Evolutionary conservation across 2,113 vertebrate species (phyloP), one percentile per base, ranked within the genome.

Genomic region (Serinus canaria): DNA sequence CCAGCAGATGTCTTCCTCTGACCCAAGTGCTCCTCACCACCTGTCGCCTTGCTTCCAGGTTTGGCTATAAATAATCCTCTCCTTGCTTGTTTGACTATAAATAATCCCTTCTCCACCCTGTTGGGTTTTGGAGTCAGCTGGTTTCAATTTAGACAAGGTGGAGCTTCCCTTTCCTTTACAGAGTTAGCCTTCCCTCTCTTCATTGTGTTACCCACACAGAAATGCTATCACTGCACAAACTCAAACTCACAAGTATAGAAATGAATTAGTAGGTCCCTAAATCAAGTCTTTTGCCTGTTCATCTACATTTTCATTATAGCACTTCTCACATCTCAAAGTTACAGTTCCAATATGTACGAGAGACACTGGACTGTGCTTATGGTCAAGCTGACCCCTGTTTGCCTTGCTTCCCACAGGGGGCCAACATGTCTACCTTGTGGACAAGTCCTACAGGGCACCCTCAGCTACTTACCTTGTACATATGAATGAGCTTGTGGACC

Each of bases 11-110:
- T 83, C 85, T 95, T 92, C 59, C 25, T 50, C 89, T 89, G 85
- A 97, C 85, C 94, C 76, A 88, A 92, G 47, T 5, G 35, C 68
- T 92, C 92, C 82, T 90, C 60, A 96, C 87, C 91, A 97, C 93
- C 93, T 95, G 87, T 52, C 8, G 0, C 84, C 52, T 56, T 66
- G 35, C 75, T 90, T 87, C 82, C 93, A 94, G 47, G 63, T 96
- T 92, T 67, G 33, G 28, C 87, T 94, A 95, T 95, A 95, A 95
- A 94, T 96, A 95, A 96, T 86, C 21, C 35, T 79, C 24, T 63
- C 53, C 46, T 90, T 70, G 68, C 75, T 80, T 63, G 55, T 86
- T 90, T 90, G 90, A 44, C 95, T 95, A 91, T 91, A 93, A 97
- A 94, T 96, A 96, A 95, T 88, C 68, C 35, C 59, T 33, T 88